These are phyloP conservation scores for Erebia palarica DNA, from an alignment of 2,888 invertebrate species.

Conservation along the genomic window DNA sequence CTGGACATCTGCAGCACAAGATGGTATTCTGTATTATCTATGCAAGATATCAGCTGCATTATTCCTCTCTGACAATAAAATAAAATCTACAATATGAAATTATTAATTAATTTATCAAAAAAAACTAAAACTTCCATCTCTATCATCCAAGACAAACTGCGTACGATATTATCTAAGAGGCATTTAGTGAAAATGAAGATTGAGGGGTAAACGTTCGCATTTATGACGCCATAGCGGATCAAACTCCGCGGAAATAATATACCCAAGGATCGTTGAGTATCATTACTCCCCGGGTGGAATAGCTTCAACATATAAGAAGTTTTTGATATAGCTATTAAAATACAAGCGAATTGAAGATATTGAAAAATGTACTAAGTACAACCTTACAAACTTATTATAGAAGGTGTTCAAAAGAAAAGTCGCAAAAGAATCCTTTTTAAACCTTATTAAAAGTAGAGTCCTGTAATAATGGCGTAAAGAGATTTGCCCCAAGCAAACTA, in stretches of 20 bases:
- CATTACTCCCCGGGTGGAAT: conserved; percentile 14
- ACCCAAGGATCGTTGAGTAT: conserved; percentile 51
- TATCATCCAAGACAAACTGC: background rate
- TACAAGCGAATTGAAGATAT: background rate
- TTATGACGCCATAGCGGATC: conserved; percentile 63
- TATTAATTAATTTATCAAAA: too few species aligned
- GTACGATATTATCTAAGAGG: background rate
- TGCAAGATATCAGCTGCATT: too few species aligned
- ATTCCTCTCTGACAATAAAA: too few species aligned
- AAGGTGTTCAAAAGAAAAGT: too few species aligned
- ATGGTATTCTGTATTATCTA: too few species aligned
- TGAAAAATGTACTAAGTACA: too few species aligned
- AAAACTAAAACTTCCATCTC: too few species aligned
- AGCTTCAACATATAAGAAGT: conserved; percentile 1
- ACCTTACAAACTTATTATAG: too few species aligned
- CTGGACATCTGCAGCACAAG: too few species aligned
- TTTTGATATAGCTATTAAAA: conserved; percentile 13
- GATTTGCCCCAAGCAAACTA: conserved; percentile 3
- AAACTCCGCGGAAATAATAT: conserved; percentile 71
- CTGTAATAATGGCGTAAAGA: background rate
- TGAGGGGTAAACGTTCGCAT: conserved; percentile 45
- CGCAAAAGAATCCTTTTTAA: too few species aligned
- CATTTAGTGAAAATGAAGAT: conserved; percentile 25
- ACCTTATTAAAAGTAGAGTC: background rate
- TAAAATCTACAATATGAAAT: too few species aligned